Evolutionary conservation across 2,113 vertebrate genomes (phyloP), one percentile per base, ranked within the genome.

Genomic region (Trematomus loennbergii): DNA sequence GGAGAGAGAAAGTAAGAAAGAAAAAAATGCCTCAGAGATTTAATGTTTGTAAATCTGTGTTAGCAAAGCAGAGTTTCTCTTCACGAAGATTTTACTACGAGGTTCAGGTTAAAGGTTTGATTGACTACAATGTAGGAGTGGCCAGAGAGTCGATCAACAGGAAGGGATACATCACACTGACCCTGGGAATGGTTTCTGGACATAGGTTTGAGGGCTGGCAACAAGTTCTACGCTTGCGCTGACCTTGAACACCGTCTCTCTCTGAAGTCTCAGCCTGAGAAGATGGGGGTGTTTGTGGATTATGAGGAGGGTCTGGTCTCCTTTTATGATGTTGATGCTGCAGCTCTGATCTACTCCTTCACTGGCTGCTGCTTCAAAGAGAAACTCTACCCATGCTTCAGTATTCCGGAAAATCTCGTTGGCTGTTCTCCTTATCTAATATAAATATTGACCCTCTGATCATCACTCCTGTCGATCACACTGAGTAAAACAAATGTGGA

Each of bases 261-360:
- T 46, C 61, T 63, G 7, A 46, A 46, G n/a, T 46, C n/a, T 46
- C n/a, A 1, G 0, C 61, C 43, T 63, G 1, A 62, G 60, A 62
- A 12, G 60, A 25, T 58, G 22, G 55, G 55, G 55, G 25, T 58
- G 25, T 58, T 33, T 58, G 55, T 58, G 55, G 55, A 62, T 43
- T 43, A n/a, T 62, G 17, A 43, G 11, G 60, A 43, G 33, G 60
- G 60, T n/a, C 60, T 62, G 17, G 60, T 62, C 5, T 43, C 36
- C 2, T 67, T 68, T 20, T 68, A 68, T 68, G 65, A 68, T 0
- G 50, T 54, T n/a, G 65, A 53, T 54, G 17, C 65, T 53, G 18
- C 49, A 40, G 49, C 11, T 68, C 49, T 68, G 5, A 68, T 68
- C 50, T 54, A 53, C 65, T 29, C 20, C 45, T 65, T 65, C 49